Conservation (phyloP, 2,797 vertebrate genomes). For the Enteromius treurensis region DNA sequence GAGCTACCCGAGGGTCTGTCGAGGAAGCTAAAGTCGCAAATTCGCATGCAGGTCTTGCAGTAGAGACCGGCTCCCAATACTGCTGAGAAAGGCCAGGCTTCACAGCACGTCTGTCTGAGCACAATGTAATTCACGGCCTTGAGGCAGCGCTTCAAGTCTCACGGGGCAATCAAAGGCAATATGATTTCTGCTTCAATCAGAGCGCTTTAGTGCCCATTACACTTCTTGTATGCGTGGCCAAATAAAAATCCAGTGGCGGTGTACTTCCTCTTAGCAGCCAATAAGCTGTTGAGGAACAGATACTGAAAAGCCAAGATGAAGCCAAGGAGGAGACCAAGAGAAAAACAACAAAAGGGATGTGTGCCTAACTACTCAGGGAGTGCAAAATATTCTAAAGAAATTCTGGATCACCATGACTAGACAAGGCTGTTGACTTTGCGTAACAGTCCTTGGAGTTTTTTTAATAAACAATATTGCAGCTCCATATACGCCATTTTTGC, state of each 20-base stretch:
- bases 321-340: conserved; percentile 7
- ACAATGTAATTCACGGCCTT: conserved; percentile 51
- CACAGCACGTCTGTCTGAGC: conserved; percentile 29
- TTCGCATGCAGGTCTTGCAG: conserved; percentile 18
- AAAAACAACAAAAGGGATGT: conserved; percentile 11
- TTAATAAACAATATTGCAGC: background rate
- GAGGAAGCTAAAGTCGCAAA: conserved; percentile 6
- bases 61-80: background rate
- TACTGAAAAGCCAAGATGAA: conserved; percentile 36
- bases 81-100: conserved; percentile 42
- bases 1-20: conserved; percentile 3
- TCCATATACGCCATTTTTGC: background rate
- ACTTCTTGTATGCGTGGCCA: conserved; percentile 55
- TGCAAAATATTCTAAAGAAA: background rate
- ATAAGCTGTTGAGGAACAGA: conserved; percentile 42
- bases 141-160: conserved; percentile 58
- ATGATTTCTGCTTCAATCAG: conserved; percentile 61
- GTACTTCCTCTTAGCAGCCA: conserved; percentile 42
- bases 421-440: conserved; percentile 8
- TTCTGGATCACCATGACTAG: background rate
- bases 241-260: conserved; percentile 55
- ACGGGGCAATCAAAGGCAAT: conserved; percentile 56
- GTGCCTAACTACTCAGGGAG: background rate
- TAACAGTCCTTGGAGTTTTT: background rate
- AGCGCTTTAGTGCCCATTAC: conserved; percentile 59